Evolutionary conservation across 2,888 invertebrate genomes (phyloP).

Genomic region (Rhogogaster chlorosoma): DNA sequence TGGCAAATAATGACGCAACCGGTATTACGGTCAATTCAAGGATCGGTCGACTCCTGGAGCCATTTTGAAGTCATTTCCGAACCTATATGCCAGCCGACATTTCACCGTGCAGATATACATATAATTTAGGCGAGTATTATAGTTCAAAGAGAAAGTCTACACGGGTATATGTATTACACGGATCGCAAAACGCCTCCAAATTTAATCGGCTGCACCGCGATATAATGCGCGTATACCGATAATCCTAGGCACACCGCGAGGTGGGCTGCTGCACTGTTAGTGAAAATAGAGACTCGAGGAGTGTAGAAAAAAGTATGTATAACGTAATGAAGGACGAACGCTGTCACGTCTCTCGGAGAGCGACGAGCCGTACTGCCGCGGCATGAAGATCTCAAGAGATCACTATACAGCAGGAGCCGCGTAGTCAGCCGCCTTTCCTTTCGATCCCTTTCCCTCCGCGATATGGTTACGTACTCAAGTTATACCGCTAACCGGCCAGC

Average conservation of each 20-base stretch:
- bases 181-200: background rate
- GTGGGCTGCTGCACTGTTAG: background rate
- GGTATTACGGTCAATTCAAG: background rate
- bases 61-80: background rate
- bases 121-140: background rate
- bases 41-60: background rate
- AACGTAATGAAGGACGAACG: background rate
- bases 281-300: background rate
- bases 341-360: background rate
- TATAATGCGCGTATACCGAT: background rate
- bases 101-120: background rate
- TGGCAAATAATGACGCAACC: background rate
- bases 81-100: background rate
- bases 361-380: conserved; percentile 4
- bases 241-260: background rate
- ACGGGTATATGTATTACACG: background rate
- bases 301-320: background rate
- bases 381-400: conserved; percentile 3
- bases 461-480: background rate
- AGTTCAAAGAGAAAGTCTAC: background rate
- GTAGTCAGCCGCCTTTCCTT: conserved; percentile 12
- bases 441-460: conserved; percentile 30
- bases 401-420: background rate
- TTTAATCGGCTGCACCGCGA: background rate
- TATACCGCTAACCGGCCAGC: conserved; percentile 15